These are phyloP conservation scores for Ariopsis seemanni DNA, from an alignment of 2,113 vertebrate genomes.

Conservation along the genomic window DNA sequence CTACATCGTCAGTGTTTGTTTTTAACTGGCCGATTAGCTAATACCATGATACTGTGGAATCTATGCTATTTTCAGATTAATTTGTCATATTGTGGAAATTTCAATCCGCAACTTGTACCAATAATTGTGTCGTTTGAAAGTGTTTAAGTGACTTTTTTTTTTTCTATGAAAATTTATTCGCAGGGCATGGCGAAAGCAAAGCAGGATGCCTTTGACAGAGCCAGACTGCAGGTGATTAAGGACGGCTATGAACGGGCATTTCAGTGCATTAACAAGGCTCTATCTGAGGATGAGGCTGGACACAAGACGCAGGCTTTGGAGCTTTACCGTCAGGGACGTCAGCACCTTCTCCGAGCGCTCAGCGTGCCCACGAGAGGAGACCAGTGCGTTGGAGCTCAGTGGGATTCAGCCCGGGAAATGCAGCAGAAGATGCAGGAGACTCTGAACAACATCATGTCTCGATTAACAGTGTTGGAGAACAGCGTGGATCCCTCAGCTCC, in stretches of 20 bases:
- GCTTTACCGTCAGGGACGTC: conserved; percentile 82
- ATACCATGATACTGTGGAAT: background rate
- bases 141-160: background rate
- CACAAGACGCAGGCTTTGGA: conserved; percentile 79
- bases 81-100: background rate
- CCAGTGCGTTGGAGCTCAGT: conserved; percentile 74
- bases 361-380: conserved; percentile 74
- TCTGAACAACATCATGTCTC: conserved; percentile 82
- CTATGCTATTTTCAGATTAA: background rate
- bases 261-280: conserved; percentile 83
- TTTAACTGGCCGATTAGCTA: background rate
- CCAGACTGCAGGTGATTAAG: conserved; percentile 83
- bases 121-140: background rate
- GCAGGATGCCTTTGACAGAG: conserved; percentile 75
- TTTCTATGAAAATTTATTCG: background rate
- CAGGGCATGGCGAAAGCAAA: conserved; percentile 82
- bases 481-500: conserved; percentile 49
- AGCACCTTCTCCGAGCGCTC: conserved; percentile 82
- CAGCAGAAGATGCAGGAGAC: conserved; percentile 94
- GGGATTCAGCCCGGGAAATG: conserved; percentile 89
- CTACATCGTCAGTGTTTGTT: background rate
- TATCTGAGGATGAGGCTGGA: conserved; percentile 84
- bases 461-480: conserved; percentile 80
- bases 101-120: background rate
- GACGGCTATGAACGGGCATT: conserved; percentile 89